Evolutionary conservation across 2,797 vertebrate species (phyloP).

Genomic region (Vipera latastei): DNA sequence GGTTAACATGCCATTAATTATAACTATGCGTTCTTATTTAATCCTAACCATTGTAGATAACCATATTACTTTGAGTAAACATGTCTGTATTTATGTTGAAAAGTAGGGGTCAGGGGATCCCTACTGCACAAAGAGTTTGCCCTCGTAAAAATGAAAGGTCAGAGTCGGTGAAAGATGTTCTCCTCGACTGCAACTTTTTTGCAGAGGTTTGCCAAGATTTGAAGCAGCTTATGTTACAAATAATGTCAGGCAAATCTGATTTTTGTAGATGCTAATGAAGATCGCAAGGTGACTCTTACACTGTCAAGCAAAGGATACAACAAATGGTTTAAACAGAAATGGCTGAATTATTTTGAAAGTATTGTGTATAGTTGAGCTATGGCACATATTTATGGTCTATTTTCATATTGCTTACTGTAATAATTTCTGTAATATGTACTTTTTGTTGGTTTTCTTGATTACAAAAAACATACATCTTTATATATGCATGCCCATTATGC

Average conservation of each 20-base stretch:
- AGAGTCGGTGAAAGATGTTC: neutral
- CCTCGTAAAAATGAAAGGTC: neutral
- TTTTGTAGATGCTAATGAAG: neutral
- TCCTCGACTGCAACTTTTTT: neutral
- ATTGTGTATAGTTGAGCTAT: neutral
- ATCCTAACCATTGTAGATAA: neutral
- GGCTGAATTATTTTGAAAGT: neutral
- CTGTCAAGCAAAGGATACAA: neutral
- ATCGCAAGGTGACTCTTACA: neutral
- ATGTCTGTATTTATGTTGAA: neutral
- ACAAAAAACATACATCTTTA: neutral
- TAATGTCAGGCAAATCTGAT: neutral
- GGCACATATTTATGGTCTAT: neutral
- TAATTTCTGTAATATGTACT: neutral
- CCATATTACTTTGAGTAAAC: neutral
- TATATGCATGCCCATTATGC: neutral
- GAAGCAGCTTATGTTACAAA: neutral
- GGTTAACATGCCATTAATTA: neutral
- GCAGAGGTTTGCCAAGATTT: neutral
- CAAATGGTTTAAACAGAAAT: neutral
- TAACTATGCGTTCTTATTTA: neutral
- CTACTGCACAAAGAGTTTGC: neutral
- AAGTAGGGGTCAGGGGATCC: neutral
- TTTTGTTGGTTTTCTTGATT: neutral
- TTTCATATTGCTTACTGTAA: neutral